Conservation (phyloP, 2,797 vertebrate genomes). For the Enteromius treurensis region DNA sequence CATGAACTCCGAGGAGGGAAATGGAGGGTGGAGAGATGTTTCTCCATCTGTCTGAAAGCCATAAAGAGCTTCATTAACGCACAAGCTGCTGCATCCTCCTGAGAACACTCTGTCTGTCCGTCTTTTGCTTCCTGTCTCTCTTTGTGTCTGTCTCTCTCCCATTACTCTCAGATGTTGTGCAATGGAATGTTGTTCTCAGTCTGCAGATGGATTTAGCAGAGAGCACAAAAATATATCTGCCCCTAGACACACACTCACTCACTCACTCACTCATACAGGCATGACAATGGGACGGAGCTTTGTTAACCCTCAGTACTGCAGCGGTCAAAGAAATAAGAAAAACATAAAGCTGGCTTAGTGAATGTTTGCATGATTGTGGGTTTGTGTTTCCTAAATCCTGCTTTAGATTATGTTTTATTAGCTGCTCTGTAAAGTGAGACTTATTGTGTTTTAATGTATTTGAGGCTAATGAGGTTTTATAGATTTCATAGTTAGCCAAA, state of each 20-base stretch:
- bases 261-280: not conserved
- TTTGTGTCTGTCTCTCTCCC: constrained; percentile 43
- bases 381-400: constrained; percentile 6
- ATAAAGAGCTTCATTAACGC: constrained; percentile 61
- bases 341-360: not conserved
- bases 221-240: constrained; percentile 53
- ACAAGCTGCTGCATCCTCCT: constrained; percentile 27
- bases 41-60: constrained; percentile 41
- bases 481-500: not conserved
- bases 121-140: constrained; percentile 34
- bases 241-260: constrained; percentile 2
- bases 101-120: constrained; percentile 28
- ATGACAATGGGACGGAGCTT: constrained; percentile 19
- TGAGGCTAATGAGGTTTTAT: not conserved
- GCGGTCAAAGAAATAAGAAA: not conserved
- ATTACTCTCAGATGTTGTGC: constrained; percentile 48
- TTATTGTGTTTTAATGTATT: constrained; percentile 1
- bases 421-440: not conserved
- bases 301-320: constrained; percentile 6
- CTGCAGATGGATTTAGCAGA: constrained; percentile 62
- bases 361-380: not conserved
- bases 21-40: constrained; percentile 35
- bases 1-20: constrained; percentile 4
- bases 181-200: constrained; percentile 60
- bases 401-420: constrained; percentile 22